Percentiles rank a stretch among this genome's conserved stretches.
Conservation (phyloP, 2,888 invertebrate species). For the Apotomis betuletana region DNA sequence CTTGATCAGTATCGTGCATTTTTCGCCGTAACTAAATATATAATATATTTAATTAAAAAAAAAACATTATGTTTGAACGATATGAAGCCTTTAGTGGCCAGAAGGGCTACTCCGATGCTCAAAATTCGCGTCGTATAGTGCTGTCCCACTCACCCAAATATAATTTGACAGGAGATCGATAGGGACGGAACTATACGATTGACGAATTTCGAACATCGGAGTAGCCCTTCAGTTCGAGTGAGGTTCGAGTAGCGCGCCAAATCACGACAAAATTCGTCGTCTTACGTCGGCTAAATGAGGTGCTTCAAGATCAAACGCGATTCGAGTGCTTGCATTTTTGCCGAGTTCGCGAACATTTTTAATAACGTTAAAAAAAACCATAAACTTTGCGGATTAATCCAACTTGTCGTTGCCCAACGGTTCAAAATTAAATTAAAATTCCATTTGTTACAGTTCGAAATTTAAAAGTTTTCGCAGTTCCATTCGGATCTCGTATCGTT, state of each 20-base stretch:
- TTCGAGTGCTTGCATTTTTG: conserved; percentile 34
- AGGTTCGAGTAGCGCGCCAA: conserved; percentile 14
- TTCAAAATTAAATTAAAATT: conserved; percentile 29
- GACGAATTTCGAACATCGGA: too few relatives aligned
- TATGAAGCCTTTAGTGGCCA: not conserved
- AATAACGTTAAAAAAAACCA: conserved; percentile 29
- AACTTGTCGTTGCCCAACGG: conserved; percentile 19
- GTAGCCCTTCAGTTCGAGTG: not conserved
- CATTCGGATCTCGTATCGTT: not conserved
- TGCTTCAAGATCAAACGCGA: conserved; percentile 32
- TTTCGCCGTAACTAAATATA: too few relatives aligned
- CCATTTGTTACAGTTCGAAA: conserved; percentile 27
- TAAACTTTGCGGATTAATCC: conserved; percentile 23
- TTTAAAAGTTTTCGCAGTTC: conserved; percentile 19
- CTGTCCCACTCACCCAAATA: too few relatives aligned
- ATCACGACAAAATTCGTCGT: conserved; percentile 29
- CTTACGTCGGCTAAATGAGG: conserved; percentile 31
- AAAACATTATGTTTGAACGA: too few relatives aligned
- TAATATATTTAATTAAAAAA: too few relatives aligned
- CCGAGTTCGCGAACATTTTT: conserved; percentile 26
- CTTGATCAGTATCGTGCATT: too few relatives aligned
- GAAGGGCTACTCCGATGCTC: too few relatives aligned
- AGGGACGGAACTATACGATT: too few relatives aligned
- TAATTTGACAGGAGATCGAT: too few relatives aligned
- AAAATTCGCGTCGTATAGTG: too few relatives aligned